Percentiles rank a stretch among this genome's conserved stretches.
Conservation (phyloP, 2,888 invertebrate genomes). For the Onchidella celtica region DNA sequence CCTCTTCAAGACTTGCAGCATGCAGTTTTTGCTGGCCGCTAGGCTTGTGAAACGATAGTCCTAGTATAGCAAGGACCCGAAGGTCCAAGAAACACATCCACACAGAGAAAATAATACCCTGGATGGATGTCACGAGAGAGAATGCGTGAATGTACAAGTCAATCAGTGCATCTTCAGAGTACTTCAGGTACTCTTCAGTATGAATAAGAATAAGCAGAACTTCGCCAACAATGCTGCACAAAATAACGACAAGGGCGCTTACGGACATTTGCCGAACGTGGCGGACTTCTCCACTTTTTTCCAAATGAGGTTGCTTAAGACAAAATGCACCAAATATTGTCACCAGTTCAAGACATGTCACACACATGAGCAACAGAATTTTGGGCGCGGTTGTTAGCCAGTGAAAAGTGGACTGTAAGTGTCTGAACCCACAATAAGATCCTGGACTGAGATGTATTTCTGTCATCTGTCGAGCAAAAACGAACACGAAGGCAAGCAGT, state of each 20-base stretch:
- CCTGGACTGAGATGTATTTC: neutral
- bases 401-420: slow-evolving; percentile 10
- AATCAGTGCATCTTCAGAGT: slow-evolving; percentile 15
- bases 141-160: slow-evolving; percentile 20
- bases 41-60: neutral
- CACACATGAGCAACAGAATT: slow-evolving; percentile 13
- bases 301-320: slow-evolving; percentile 21
- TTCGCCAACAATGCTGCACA: slow-evolving; percentile 18
- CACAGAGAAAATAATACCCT: slow-evolving; percentile 24
- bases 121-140: slow-evolving; percentile 12
- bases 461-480: neutral
- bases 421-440: slow-evolving; percentile 30
- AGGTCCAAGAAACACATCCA: slow-evolving; percentile 37
- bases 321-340: slow-evolving; percentile 19
- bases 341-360: neutral
- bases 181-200: slow-evolving; percentile 24
- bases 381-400: slow-evolving; percentile 37
- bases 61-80: neutral
- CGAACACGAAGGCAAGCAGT: neutral
- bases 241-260: neutral
- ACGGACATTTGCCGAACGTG: slow-evolving; percentile 12
- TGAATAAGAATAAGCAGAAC: slow-evolving; percentile 25
- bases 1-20: neutral
- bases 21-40: neutral
- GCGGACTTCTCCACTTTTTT: neutral